These are phyloP conservation scores for Phyllotis vaccarum DNA, from an alignment of 2,797 vertebrate genomes.

Conservation along the genomic window DNA sequence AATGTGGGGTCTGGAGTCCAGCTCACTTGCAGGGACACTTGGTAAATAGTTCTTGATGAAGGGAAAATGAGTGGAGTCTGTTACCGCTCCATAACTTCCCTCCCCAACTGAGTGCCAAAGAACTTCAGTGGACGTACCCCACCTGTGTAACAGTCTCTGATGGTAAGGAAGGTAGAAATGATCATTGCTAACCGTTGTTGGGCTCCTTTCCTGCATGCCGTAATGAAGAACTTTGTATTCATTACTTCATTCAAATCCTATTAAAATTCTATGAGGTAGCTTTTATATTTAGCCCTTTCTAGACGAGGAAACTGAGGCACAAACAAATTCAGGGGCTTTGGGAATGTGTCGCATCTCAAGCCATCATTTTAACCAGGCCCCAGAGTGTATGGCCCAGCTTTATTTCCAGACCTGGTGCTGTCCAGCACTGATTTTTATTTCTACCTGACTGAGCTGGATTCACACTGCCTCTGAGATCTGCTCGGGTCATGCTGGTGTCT, in stretches of 20 bases:
- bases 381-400: background rate
- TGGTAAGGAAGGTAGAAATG: background rate
- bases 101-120: background rate
- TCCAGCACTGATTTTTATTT: constrained; percentile 24
- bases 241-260: background rate
- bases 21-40: background rate
- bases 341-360: background rate
- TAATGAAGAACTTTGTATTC: background rate
- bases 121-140: background rate
- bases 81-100: background rate
- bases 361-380: background rate
- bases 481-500: constrained; percentile 19
- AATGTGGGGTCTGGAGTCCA: background rate
- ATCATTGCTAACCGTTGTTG: background rate
- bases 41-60: constrained; percentile 1
- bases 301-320: background rate
- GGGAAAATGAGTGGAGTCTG: background rate
- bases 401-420: background rate
- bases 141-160: background rate
- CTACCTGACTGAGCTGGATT: constrained; percentile 24
- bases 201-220: background rate
- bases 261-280: background rate
- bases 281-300: background rate
- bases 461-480: constrained; percentile 25
- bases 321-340: background rate